These are phyloP conservation scores for Mnemiopsis leidyi DNA, from an alignment of 37 sponge, comb jelly and placozoan genomes.

Conservation along the genomic window DNA sequence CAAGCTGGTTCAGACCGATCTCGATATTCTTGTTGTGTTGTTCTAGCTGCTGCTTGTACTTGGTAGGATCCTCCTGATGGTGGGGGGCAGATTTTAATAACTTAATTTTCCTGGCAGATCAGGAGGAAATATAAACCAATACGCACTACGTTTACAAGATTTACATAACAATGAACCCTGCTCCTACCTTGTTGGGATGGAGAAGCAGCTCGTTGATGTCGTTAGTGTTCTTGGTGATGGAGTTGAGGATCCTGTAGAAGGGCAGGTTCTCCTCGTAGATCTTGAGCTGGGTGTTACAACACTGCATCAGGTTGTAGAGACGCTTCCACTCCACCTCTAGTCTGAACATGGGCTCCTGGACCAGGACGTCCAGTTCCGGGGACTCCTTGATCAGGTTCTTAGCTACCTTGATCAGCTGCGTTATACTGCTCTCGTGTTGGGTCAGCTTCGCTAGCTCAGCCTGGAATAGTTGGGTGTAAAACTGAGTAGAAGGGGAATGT, in stretches of 20 bases:
- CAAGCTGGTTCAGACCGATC: slow-evolving; percentile 49
- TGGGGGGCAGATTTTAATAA: too few relatives aligned
- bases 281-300: slow-evolving; percentile 60
- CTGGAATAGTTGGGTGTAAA: neutral
- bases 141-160: neutral
- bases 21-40: slow-evolving; percentile 34
- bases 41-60: slow-evolving; percentile 54
- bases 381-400: slow-evolving; percentile 62
- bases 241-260: slow-evolving; percentile 52
- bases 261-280: slow-evolving; percentile 64
- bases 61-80: slow-evolving; percentile 5
- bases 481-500: neutral
- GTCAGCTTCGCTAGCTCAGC: slow-evolving; percentile 56
- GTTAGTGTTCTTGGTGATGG: slow-evolving; percentile 28
- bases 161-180: too few relatives aligned
- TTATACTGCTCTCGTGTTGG: slow-evolving; percentile 24
- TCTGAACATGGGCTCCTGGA: slow-evolving; percentile 53
- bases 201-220: neutral
- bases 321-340: slow-evolving; percentile 55
- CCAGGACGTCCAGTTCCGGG: slow-evolving; percentile 53
- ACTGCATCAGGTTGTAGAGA: slow-evolving; percentile 58
- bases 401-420: slow-evolving; percentile 33
- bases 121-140: neutral
- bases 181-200: slow-evolving; percentile 20
- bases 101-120: neutral